Evolutionary conservation across 2,888 invertebrate species (phyloP).

Genomic region (Carpatolechia fugitivella): DNA sequence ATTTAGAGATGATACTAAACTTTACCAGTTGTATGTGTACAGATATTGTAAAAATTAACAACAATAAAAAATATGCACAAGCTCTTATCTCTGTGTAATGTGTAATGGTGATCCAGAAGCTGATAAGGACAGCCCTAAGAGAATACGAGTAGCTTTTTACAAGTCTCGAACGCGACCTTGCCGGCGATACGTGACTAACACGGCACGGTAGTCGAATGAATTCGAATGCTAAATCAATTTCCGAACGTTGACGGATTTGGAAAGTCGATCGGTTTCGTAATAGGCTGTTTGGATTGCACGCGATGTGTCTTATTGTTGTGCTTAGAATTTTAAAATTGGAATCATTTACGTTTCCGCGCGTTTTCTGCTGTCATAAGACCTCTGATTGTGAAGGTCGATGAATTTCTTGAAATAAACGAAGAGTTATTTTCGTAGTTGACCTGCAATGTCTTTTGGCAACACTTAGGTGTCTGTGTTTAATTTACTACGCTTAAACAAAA

Average conservation of each 20-base stretch:
- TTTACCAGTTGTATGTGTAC: too few relatives aligned
- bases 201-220: conserved; percentile 24
- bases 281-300: conserved; percentile 2
- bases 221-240: conserved; percentile 14
- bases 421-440: too few relatives aligned
- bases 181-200: conserved; percentile 32
- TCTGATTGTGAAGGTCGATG: too few relatives aligned
- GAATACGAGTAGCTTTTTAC: conserved; percentile 7
- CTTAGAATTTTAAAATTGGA: neutral
- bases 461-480: too few relatives aligned
- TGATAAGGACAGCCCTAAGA: conserved; percentile 2
- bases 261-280: conserved; percentile 4
- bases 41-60: too few relatives aligned
- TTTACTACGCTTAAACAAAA: too few relatives aligned
- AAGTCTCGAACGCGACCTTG: conserved; percentile 18
- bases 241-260: conserved; percentile 5
- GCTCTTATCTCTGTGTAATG: too few relatives aligned
- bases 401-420: too few relatives aligned
- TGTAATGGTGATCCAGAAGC: neutral
- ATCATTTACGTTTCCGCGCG: neutral
- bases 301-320: neutral
- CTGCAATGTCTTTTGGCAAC: too few relatives aligned
- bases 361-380: neutral
- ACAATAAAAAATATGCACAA: too few relatives aligned
- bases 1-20: too few relatives aligned